A percentile compares a stretch with the other conserved stretches of the same genome.
Evolutionary conservation across 2,113 vertebrate genomes (phyloP).

Genomic region (Antigone vipio): DNA sequence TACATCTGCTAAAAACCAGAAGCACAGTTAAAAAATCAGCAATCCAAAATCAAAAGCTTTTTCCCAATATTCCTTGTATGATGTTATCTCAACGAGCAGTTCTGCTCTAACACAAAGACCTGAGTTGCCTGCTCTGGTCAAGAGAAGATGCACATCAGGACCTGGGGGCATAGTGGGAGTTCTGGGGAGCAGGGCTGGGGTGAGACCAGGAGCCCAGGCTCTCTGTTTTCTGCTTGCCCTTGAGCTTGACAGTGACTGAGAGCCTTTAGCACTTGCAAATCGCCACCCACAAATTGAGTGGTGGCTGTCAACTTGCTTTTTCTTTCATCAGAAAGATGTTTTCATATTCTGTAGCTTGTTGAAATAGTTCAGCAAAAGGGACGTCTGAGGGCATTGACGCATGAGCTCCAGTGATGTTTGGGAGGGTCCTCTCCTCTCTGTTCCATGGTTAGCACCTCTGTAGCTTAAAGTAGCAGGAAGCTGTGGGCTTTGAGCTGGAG

Average conservation of each 20-base stretch:
- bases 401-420: background rate
- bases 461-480: background rate
- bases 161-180: background rate
- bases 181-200: background rate
- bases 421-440: background rate
- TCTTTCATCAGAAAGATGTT: background rate
- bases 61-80: background rate
- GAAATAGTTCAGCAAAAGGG: background rate
- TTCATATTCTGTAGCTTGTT: background rate
- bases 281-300: background rate
- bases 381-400: background rate
- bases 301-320: background rate
- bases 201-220: background rate
- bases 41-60: background rate
- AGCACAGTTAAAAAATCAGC: background rate
- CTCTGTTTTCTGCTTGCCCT: background rate
- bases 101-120: background rate
- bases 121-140: background rate
- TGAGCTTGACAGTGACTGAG: background rate
- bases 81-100: background rate
- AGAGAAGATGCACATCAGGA: background rate
- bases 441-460: background rate
- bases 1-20: background rate
- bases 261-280: background rate
- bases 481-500: background rate